A percentile compares a stretch with the other conserved stretches of the same genome.
Evolutionary conservation across 2,888 invertebrate species (phyloP).

Genomic region (Lasiommata megera): DNA sequence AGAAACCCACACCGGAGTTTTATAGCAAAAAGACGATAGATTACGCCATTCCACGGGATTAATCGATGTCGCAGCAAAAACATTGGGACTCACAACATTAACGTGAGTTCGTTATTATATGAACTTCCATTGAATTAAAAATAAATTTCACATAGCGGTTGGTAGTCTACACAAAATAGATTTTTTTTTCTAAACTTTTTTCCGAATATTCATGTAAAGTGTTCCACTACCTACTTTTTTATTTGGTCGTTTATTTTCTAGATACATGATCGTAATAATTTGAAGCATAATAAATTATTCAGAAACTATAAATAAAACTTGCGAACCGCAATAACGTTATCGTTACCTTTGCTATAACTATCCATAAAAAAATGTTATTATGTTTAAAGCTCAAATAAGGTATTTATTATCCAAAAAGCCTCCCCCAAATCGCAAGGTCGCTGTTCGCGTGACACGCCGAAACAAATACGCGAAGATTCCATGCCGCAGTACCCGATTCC

Average conservation of each 20-base stretch:
- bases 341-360: not conserved
- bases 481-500: constrained; percentile 35
- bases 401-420: constrained; percentile 4
- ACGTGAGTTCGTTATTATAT: constrained; percentile 1
- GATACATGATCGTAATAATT: too few species aligned
- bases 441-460: constrained; percentile 33
- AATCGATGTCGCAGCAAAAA: constrained; percentile 28
- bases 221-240: too few species aligned
- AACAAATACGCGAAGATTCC: constrained; percentile 33
- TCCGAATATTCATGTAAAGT: too few species aligned
- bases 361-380: constrained; percentile 3
- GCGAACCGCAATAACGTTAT: not conserved
- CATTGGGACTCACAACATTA: constrained; percentile 11
- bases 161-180: too few species aligned
- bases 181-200: too few species aligned
- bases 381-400: not conserved
- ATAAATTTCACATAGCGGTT: too few species aligned
- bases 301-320: not conserved
- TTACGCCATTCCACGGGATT: constrained; percentile 17
- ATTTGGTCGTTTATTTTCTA: too few species aligned
- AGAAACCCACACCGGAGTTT: constrained; percentile 16
- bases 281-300: too few species aligned
- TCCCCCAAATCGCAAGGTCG: constrained; percentile 34
- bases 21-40: constrained; percentile 29
- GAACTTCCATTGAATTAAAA: not conserved